Conservation (phyloP, 2,888 invertebrate species). For the Nebria salina region DNA sequence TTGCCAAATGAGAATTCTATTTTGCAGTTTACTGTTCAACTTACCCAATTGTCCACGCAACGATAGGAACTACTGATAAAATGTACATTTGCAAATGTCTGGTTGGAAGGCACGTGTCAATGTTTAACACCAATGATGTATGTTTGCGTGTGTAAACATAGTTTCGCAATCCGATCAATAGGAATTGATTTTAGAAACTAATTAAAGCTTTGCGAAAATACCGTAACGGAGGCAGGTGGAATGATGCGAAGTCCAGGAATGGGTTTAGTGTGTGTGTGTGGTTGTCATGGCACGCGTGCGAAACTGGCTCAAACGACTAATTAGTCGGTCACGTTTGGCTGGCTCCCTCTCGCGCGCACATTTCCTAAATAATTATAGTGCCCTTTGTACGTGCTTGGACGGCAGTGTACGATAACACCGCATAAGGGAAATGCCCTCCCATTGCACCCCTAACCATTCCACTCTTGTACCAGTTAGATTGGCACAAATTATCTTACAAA, state of each 20-base stretch:
- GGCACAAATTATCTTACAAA: too few relatives aligned
- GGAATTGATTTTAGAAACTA: constrained; percentile 46
- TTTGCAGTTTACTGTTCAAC: neutral
- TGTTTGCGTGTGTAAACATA: neutral
- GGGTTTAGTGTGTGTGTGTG: neutral
- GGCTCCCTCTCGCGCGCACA: constrained; percentile 33
- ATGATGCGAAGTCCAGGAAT: constrained; percentile 7
- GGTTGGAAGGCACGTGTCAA: neutral
- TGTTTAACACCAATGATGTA: neutral
- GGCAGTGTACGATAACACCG: constrained; percentile 17
- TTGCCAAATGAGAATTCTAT: neutral
- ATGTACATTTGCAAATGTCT: neutral
- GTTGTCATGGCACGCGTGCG: constrained; percentile 30
- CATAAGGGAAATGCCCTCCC: neutral
- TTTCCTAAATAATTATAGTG: constrained; percentile 45
- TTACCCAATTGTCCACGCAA: too few relatives aligned
- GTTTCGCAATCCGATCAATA: constrained; percentile 23
- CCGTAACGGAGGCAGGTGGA: constrained; percentile 12
- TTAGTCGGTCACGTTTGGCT: constrained; percentile 43
- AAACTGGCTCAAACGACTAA: constrained; percentile 38
- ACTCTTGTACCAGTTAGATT: too few relatives aligned
- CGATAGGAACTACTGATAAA: too few relatives aligned
- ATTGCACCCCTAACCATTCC: neutral
- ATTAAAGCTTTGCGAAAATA: constrained; percentile 45
- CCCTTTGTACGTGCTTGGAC: constrained; percentile 19